A percentile compares a stretch with the other conserved stretches of the same genome.
Conservation (phyloP, 2,888 invertebrate genomes). For the Sphaeridia pumilis region DNA sequence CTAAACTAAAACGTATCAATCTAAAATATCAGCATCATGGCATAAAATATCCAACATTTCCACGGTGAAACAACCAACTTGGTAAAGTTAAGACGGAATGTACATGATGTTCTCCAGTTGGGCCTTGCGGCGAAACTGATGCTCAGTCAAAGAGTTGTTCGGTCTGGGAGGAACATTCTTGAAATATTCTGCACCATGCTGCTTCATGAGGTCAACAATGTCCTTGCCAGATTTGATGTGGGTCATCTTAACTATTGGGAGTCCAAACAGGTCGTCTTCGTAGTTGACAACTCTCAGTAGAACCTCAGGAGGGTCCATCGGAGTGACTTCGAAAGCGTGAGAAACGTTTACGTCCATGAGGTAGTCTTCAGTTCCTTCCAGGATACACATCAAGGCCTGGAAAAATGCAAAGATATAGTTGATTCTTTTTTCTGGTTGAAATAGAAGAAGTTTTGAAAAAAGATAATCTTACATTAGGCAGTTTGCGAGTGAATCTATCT, state of each 20-base stretch:
- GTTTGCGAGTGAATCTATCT: not conserved
- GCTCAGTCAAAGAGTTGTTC: too few relatives aligned
- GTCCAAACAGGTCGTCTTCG: not conserved
- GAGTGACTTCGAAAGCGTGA: not conserved
- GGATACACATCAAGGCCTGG: conserved; percentile 4
- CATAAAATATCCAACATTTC: too few relatives aligned
- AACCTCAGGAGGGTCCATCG: not conserved
- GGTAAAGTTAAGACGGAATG: too few relatives aligned
- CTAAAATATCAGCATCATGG: too few relatives aligned
- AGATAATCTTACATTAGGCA: not conserved
- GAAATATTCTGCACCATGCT: not conserved
- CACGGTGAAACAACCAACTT: too few relatives aligned
- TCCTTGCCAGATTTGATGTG: not conserved
- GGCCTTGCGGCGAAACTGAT: too few relatives aligned
- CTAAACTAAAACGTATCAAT: too few relatives aligned
- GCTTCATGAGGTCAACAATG: not conserved
- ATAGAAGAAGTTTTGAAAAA: not conserved
- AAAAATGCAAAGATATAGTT: not conserved
- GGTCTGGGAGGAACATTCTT: not conserved
- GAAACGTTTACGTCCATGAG: not conserved
- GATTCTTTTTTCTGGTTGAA: too few relatives aligned
- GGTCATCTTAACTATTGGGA: not conserved
- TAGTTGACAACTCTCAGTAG: not conserved
- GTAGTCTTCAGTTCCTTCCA: not conserved
- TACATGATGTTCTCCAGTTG: too few relatives aligned